Conservation (phyloP, 2,888 invertebrate genomes). For the Bursaphelenchus okinawaensis region DNA sequence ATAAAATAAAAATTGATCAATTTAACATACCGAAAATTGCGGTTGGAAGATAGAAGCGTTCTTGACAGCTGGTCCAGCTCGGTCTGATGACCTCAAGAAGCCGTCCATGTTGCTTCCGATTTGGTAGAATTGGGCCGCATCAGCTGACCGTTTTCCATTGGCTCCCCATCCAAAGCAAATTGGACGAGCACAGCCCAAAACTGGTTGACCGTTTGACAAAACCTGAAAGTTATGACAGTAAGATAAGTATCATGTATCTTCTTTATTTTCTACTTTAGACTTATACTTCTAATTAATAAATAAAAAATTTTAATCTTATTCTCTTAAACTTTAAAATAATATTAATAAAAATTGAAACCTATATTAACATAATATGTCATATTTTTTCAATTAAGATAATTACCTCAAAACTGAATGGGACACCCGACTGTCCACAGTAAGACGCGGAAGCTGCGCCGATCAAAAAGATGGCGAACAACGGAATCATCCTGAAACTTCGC, state of each 20-base stretch:
- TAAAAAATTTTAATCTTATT: too few relatives aligned
- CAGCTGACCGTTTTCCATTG: constrained; percentile 32
- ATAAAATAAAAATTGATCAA: not conserved
- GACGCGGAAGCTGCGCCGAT: constrained; percentile 15
- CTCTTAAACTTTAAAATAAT: too few relatives aligned
- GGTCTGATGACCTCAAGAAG: constrained; percentile 21
- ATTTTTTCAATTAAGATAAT: too few relatives aligned
- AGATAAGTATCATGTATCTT: not conserved
- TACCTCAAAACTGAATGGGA: constrained; percentile 32
- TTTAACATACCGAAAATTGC: constrained; percentile 23
- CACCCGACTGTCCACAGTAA: constrained; percentile 27
- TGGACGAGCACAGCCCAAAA: constrained; percentile 44
- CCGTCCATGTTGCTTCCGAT: constrained; percentile 24
- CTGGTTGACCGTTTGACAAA: constrained; percentile 30
- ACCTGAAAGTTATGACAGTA: constrained; percentile 16
- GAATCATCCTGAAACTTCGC: not conserved
- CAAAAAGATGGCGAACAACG: constrained; percentile 3
- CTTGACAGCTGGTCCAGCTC: constrained; percentile 15
- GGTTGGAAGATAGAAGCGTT: constrained; percentile 24
- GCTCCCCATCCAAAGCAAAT: constrained; percentile 45
- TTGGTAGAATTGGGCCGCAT: constrained; percentile 39
- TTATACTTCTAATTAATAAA: too few relatives aligned
- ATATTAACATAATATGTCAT: too few relatives aligned
- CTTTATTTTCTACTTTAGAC: too few relatives aligned
- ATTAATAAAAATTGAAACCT: too few relatives aligned